Base-by-base conservation (phyloP, 2,113 vertebrate species). In the Recurvirostra avosetta region DNA sequence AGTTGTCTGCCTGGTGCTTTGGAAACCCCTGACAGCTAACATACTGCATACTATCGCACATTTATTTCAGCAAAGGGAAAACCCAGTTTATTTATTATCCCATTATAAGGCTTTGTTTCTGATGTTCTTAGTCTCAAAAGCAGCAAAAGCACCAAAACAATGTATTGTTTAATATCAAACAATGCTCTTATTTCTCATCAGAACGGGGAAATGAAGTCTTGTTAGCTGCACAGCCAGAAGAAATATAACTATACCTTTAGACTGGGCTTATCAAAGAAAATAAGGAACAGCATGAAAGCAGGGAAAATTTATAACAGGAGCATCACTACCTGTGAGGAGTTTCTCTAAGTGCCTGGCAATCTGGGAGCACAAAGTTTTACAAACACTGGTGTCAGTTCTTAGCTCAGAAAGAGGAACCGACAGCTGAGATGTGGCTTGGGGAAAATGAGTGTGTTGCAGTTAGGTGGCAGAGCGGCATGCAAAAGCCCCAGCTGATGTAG, bases 131-230 rank as follows among this genome's bases (percentile, higher is more conserved):
- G 4, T 49, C 49, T 85, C 86, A 85, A 91, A 95, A 81, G 70
- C 52, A 53, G 40, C 45, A 75, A 81, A 94, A 91, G 53, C 76
- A 89, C 76, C 91, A 92, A 89, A 97, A 84, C 84, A 92, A 55
- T 11, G 11, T 40, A 25, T 56, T 95, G 95, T 96, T 97, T 96
- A 92, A 82, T 88, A 95, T 76, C 89, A 95, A 97, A 97, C 91
- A 97, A 59, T 26, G 58, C 34, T 91, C 86, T 94, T 95, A 63
- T 86, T 97, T 95, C 66, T 88, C 67, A 29, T 47, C 77, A 66
- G 94, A 94, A 79, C 81, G 92, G 67, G 81, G 74, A 95, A 94
- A 56, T 27, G 45, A 87, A n/a, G 1, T 4, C 45, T 95, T 91
- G 58, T 71, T 72, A 68, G 82, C 68, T 75, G 76, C 43, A 45